These are phyloP conservation scores for Synchiropus splendidus DNA, from an alignment of 2,113 vertebrate species.

Conservation along the genomic window DNA sequence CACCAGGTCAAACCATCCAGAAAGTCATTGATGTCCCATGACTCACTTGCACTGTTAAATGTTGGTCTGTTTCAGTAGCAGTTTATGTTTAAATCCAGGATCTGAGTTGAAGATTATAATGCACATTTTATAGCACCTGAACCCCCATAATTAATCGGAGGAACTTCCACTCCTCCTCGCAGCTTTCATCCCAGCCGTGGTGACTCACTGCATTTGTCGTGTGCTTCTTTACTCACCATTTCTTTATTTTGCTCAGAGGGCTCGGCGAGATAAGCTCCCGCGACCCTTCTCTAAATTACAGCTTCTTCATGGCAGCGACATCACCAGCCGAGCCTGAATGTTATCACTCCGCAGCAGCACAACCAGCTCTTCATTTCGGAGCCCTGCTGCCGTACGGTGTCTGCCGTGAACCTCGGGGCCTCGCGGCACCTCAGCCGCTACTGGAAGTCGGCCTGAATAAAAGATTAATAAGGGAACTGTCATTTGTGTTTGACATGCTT, in stretches of 20 bases:
- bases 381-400: constrained; percentile 44
- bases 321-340: constrained; percentile 50
- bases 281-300: constrained; percentile 62
- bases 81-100: too few relatives aligned
- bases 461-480: too few relatives aligned
- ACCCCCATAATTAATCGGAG: not conserved
- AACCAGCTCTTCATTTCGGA: constrained; percentile 48
- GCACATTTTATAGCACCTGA: too few relatives aligned
- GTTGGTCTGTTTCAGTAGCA: too few relatives aligned
- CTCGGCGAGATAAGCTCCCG: constrained; percentile 52
- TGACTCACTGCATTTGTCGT: constrained; percentile 32
- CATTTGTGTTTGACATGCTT: too few relatives aligned
- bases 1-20: too few relatives aligned
- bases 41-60: too few relatives aligned
- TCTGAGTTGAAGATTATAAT: too few relatives aligned
- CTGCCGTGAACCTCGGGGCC: constrained; percentile 39
- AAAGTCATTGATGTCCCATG: too few relatives aligned
- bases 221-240: constrained; percentile 15
- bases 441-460: constrained; percentile 21
- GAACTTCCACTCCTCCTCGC: constrained; percentile 13
- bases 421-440: constrained; percentile 22
- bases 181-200: constrained; percentile 17
- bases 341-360: constrained; percentile 43
- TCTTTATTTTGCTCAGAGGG: constrained; percentile 47
- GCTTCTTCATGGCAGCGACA: constrained; percentile 47